Conservation (phyloP, 1,140 invertebrate genomes). For the Pseudachorutes palmiensis region DNA sequence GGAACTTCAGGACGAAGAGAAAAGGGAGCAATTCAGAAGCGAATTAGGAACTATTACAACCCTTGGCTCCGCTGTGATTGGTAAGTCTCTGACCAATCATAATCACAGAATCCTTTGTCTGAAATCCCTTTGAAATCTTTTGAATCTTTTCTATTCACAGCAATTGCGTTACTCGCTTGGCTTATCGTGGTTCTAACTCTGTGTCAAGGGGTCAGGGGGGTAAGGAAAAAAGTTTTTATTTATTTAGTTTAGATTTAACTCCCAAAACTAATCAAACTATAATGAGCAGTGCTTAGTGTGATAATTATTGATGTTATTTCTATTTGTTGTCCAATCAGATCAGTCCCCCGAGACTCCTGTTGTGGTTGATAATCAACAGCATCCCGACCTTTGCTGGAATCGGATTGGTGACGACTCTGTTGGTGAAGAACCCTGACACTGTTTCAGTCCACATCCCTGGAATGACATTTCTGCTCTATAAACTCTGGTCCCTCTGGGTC, state of each 20-base stretch:
- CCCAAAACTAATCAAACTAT: no score
- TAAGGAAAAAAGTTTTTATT: background rate
- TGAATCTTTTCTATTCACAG: background rate
- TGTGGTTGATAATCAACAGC: background rate
- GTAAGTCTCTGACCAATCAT: background rate
- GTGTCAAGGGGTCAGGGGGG: constrained; percentile 2
- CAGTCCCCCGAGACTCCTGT: background rate
- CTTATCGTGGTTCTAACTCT: constrained; percentile 2
- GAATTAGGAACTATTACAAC: background rate
- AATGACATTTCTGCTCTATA: background rate
- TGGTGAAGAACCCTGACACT: background rate
- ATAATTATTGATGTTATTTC: no score
- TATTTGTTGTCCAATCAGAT: background rate
- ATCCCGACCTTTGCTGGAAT: background rate
- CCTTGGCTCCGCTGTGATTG: background rate
- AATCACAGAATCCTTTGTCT: background rate
- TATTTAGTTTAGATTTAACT: background rate
- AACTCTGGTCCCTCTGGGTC: constrained; percentile 7
- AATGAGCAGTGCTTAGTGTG: no score
- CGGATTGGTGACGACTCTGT: background rate
- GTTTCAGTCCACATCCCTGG: constrained; percentile 1
- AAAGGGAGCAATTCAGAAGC: background rate
- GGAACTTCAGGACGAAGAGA: background rate
- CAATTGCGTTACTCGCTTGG: constrained; percentile 2
- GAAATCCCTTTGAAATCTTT: background rate